phyloP scores from a whole-genome alignment of 2,888 invertebrate genomes.

The Chloromyia formosa region DNA sequence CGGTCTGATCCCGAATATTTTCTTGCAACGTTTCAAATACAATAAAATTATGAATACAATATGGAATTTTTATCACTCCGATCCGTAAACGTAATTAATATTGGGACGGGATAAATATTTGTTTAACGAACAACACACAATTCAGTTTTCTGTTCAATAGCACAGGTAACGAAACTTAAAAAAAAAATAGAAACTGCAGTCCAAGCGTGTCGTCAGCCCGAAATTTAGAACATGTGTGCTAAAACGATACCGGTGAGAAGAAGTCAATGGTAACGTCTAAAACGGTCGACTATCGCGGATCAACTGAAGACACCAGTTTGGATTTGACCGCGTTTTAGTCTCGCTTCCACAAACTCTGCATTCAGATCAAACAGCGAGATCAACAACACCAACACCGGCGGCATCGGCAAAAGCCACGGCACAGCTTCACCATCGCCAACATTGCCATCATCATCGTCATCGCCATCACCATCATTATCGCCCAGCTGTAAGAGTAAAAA shows the following conservation, averaged over 20 bases:
- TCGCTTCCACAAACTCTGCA: constrained; percentile 25
- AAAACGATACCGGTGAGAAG: not conserved
- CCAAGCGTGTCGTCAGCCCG: too few species aligned
- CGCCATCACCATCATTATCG: constrained; percentile 12
- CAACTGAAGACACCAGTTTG: constrained; percentile 57
- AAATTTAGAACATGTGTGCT: too few species aligned
- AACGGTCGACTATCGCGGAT: constrained; percentile 61
- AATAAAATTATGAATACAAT: not conserved
- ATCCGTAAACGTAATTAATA: too few species aligned
- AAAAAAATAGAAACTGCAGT: too few species aligned
- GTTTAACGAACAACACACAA: too few species aligned
- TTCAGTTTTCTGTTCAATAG: too few species aligned
- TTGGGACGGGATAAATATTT: too few species aligned
- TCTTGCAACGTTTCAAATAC: not conserved
- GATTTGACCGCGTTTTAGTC: constrained; percentile 49
- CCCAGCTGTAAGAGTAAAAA: not conserved
- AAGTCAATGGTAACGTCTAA: constrained; percentile 55
- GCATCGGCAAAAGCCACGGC: not conserved
- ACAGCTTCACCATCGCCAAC: not conserved
- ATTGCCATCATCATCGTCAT: constrained; percentile 2
- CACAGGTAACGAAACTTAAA: too few species aligned
- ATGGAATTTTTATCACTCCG: too few species aligned
- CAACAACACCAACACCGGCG: constrained; percentile 20
- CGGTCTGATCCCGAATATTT: not conserved
- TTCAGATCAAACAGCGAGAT: not conserved